Base-by-base conservation (phyloP, 2,797 vertebrate species). In the Myripristis jacobus region DNA sequence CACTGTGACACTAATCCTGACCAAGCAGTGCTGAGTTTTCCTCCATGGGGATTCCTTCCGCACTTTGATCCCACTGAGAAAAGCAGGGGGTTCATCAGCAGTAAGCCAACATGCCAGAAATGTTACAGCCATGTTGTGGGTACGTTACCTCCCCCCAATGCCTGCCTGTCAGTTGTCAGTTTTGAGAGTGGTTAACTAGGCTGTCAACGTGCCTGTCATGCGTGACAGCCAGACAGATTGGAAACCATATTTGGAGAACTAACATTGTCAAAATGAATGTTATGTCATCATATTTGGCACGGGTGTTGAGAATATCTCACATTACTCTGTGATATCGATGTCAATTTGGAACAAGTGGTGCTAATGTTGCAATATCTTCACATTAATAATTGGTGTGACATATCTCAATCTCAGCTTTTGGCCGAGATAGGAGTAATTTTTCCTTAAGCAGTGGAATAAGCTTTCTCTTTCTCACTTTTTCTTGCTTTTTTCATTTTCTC, bases 201-300 rank as follows among this genome's bases (percentile, higher is more conserved):
- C 86, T 85, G 88, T 88, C 87, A 88, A 70, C 50, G 59, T 31
- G 66, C 80, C 81, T 68, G 82, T 83, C 87, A 66, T 84, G 84
- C 80, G 43, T 89, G 91, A 89, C 86, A 83, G 75, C 67, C 66
- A 84, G 87, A 90, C 80, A 89, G 89, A 93, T 92, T 88, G 92
- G 81, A 91, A 88, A 90, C 84, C 88, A 88, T 92, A 84, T 92
- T 93, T 92, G 78, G 80, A 74, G 75, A 81, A 75, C 82, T 78
- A 82, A 75, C 81, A 85, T 90, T 87, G 83, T 88, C 83, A 90
- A 81, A 87, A 79, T 70, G 81, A 87, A 89, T 81, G 57, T 43
- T 34, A 15, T 55, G 77, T 81, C 86, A 82, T 86, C 78, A 51
- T 72, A 84, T 87, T 85, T 80, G 80, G 67, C 82, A 78, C 59